Evolutionary conservation across 2,113 vertebrate species (phyloP).

Genomic region (Parus major): DNA sequence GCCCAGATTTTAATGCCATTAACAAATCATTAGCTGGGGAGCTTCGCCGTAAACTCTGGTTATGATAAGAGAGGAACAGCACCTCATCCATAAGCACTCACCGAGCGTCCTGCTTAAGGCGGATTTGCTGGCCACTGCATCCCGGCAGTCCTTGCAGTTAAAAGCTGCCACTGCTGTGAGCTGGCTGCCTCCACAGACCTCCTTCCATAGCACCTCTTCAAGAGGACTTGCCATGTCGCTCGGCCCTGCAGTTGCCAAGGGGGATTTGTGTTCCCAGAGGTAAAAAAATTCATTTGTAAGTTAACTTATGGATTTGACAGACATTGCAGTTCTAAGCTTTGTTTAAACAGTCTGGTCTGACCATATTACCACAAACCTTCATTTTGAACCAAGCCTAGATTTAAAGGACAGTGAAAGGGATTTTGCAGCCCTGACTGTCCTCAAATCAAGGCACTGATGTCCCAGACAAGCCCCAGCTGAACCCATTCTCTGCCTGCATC

Average conservation of each 20-base stretch:
- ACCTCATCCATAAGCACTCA: not conserved
- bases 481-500: not conserved
- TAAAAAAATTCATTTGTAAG: not conserved
- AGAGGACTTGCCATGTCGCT: not conserved
- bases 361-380: not conserved
- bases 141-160: not conserved
- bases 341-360: not conserved
- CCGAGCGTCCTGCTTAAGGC: not conserved
- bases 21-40: not conserved
- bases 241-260: not conserved
- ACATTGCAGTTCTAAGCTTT: not conserved
- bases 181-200: not conserved
- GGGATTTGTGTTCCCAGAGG: not conserved
- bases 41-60: fast-evolving
- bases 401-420: not conserved
- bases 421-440: not conserved
- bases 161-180: not conserved
- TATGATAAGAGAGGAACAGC: not conserved
- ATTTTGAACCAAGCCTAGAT: not conserved
- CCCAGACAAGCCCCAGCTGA: not conserved
- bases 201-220: not conserved
- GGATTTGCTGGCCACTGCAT: not conserved
- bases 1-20: constrained; percentile 13
- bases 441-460: not conserved
- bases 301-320: not conserved